These are phyloP conservation scores for Epizoanthus rinbou DNA, from an alignment of 92 coral and sea anemone species.

Conservation along the genomic window DNA sequence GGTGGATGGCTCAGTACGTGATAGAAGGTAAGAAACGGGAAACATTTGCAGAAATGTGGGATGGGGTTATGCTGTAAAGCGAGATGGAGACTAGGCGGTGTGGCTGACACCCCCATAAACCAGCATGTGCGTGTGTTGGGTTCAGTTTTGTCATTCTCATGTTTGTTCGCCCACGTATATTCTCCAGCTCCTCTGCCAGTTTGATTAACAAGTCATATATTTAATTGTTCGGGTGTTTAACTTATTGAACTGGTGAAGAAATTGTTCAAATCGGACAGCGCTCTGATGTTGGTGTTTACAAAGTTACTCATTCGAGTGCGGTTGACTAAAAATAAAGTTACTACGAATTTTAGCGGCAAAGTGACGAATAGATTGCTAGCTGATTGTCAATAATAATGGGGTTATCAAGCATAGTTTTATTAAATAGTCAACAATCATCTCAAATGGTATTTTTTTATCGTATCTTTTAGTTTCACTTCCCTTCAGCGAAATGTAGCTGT, in stretches of 20 bases:
- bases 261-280: slow-evolving; percentile 20
- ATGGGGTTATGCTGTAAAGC: neutral
- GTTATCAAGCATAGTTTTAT: neutral
- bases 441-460: neutral
- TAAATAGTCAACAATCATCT: neutral
- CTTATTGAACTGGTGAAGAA: slow-evolving; percentile 41
- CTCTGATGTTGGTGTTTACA: slow-evolving; percentile 31
- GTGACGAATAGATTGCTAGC: slow-evolving; percentile 12
- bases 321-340: slow-evolving; percentile 32
- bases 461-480: neutral
- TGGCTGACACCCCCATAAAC: slow-evolving; percentile 40
- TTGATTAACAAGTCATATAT: slow-evolving; percentile 47
- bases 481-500: neutral
- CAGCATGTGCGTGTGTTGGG: slow-evolving; percentile 54
- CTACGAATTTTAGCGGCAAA: slow-evolving; percentile 23
- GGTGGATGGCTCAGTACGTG: slow-evolving; percentile 72
- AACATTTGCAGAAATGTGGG: neutral
- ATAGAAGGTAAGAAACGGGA: slow-evolving; percentile 71
- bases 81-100: slow-evolving; percentile 13
- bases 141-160: slow-evolving; percentile 22
- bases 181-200: slow-evolving; percentile 27
- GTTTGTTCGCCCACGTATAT: slow-evolving; percentile 58
- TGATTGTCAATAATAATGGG: slow-evolving; percentile 23
- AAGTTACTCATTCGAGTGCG: slow-evolving; percentile 20
- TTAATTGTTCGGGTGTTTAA: slow-evolving; percentile 68